phyloP scores from a whole-genome alignment of 1,140 invertebrate genomes.

The Wiebesia pumilae region DNA sequence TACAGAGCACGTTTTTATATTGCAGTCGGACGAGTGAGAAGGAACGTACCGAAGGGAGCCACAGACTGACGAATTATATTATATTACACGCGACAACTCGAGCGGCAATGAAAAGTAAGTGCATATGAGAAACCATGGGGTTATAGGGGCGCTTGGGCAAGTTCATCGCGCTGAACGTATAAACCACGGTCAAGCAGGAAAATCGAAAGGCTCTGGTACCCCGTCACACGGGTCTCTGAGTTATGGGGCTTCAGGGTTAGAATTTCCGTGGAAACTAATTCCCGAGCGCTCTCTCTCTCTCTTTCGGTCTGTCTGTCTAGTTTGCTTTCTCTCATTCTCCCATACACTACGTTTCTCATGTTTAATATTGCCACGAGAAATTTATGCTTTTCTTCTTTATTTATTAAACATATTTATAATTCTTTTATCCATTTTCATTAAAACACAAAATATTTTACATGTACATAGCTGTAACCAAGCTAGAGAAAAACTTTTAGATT shows the following conservation, averaged over 20 bases:
- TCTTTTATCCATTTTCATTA: neutral
- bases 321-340: conserved; percentile 4
- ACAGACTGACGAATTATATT: conserved; percentile 71
- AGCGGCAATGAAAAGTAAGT: conserved; percentile 75
- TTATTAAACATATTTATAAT: conserved; percentile 31
- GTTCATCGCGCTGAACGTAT: conserved; percentile 54
- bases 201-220: conserved; percentile 59
- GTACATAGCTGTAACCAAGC: neutral
- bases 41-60: conserved; percentile 67
- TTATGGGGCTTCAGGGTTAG: conserved; percentile 42
- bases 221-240: conserved; percentile 22
- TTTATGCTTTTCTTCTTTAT: conserved; percentile 26
- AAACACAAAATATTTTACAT: neutral
- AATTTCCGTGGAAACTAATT: conserved; percentile 45
- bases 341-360: neutral
- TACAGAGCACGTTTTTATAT: neutral
- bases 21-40: conserved; percentile 48
- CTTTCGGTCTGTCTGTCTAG: neutral
- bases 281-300: neutral
- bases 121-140: conserved; percentile 75
- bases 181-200: conserved; percentile 65
- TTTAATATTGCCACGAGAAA: neutral
- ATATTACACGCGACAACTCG: conserved; percentile 70
- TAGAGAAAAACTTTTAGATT: neutral
- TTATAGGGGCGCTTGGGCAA: conserved; percentile 60